Evolutionary conservation across 2,888 invertebrate genomes (phyloP).

Genomic region (Mythimna impura): DNA sequence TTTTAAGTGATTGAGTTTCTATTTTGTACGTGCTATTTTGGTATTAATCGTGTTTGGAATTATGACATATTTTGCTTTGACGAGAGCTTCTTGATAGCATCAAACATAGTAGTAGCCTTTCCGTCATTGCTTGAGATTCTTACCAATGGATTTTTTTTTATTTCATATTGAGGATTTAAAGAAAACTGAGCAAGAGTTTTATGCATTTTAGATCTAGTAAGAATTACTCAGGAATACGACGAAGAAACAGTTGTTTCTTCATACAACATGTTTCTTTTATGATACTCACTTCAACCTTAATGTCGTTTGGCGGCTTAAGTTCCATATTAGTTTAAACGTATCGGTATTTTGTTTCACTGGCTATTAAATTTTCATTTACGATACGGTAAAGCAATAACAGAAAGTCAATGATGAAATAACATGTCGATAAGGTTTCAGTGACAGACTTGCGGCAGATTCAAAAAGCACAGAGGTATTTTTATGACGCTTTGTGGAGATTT

Average conservation of each 20-base stretch:
- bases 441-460: constrained; percentile 53
- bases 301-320: constrained; percentile 51
- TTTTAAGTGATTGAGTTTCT: constrained; percentile 37
- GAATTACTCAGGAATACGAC: neutral
- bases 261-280: constrained; percentile 16
- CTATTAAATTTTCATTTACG: constrained; percentile 70
- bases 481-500: constrained; percentile 28
- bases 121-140: too few relatives aligned
- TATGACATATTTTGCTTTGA: neutral
- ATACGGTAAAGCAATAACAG: constrained; percentile 62
- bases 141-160: neutral
- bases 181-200: neutral
- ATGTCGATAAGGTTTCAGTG: constrained; percentile 61
- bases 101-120: neutral
- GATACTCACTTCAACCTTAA: constrained; percentile 45
- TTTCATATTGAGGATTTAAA: neutral
- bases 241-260: constrained; percentile 7
- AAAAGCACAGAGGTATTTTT: constrained; percentile 45
- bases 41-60: constrained; percentile 5
- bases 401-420: constrained; percentile 68
- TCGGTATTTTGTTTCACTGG: constrained; percentile 61
- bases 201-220: constrained; percentile 8
- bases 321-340: constrained; percentile 62
- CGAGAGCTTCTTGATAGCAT: neutral
- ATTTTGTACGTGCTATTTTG: constrained; percentile 28